Evolutionary conservation across 1,140 invertebrate species (phyloP).

Genomic region (Eumaeus atala): DNA sequence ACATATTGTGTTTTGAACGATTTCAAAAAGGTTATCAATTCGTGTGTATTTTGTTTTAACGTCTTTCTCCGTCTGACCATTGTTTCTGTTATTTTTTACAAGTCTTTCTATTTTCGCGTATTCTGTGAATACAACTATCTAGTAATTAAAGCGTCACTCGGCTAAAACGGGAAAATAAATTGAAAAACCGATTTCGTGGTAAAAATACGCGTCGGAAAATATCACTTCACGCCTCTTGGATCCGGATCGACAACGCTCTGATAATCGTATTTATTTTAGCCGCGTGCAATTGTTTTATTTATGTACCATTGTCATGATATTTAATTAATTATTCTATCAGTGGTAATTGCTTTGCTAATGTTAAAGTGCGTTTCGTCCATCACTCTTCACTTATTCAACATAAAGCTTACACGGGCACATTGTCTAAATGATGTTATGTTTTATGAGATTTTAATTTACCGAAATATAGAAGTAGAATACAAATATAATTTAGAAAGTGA

Average conservation of each 20-base stretch:
- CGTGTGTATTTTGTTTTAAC: no score
- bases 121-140: constrained; percentile 2
- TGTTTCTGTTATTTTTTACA: no score
- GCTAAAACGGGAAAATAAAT: constrained; percentile 66
- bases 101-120: neutral
- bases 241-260: constrained; percentile 43
- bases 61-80: no score
- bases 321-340: constrained; percentile 22
- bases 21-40: no score
- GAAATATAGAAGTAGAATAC: no score
- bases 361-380: neutral
- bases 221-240: constrained; percentile 47
- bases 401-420: neutral
- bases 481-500: no score
- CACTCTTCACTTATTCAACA: neutral
- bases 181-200: constrained; percentile 54
- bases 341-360: no score
- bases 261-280: constrained; percentile 63
- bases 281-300: constrained; percentile 47
- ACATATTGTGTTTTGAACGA: no score
- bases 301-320: constrained; percentile 43
- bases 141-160: constrained; percentile 61
- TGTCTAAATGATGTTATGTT: neutral
- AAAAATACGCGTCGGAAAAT: constrained; percentile 55
- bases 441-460: constrained; percentile 2